Conservation (phyloP, 1,140 invertebrate genomes). For the Cecropterus lyciades region DNA sequence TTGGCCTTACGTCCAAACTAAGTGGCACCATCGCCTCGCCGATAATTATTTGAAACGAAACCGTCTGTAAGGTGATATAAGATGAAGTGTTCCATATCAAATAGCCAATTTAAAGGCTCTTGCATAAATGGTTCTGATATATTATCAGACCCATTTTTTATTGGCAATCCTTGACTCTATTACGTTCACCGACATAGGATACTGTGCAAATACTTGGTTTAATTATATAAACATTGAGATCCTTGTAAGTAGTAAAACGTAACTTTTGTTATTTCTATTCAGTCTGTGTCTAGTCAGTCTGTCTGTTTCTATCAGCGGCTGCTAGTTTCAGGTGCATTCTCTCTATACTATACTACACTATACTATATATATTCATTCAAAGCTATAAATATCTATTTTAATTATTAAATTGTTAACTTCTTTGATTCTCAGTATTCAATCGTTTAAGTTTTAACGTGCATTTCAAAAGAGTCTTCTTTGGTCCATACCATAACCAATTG, state of each 20-base stretch:
- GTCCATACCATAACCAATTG: not conserved
- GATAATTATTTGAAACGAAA: slow-evolving; percentile 16
- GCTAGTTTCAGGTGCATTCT: not conserved
- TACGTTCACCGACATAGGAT: slow-evolving; percentile 45
- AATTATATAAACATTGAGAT: not conserved
- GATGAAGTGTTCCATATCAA: slow-evolving; percentile 18
- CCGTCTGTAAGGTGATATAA: slow-evolving; percentile 20
- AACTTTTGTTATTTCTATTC: not conserved
- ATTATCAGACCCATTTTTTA: slow-evolving; percentile 45
- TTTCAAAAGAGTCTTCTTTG: not conserved
- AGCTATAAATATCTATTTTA: too few species aligned
- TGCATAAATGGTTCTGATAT: slow-evolving; percentile 24
- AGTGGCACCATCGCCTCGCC: not conserved
- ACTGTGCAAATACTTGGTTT: slow-evolving; percentile 11
- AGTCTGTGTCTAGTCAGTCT: too few species aligned
- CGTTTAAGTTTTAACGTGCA: too few species aligned
- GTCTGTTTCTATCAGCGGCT: too few species aligned
- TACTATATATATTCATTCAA: too few species aligned
- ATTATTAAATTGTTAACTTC: too few species aligned
- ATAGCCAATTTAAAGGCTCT: slow-evolving; percentile 4
- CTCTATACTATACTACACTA: too few species aligned
- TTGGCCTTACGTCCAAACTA: slow-evolving; percentile 9
- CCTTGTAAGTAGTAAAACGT: not conserved
- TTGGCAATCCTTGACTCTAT: slow-evolving; percentile 44
- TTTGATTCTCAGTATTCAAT: too few species aligned